phyloP scores from a whole-genome alignment of 1,140 invertebrate species.

The Drosophila teissieri region DNA sequence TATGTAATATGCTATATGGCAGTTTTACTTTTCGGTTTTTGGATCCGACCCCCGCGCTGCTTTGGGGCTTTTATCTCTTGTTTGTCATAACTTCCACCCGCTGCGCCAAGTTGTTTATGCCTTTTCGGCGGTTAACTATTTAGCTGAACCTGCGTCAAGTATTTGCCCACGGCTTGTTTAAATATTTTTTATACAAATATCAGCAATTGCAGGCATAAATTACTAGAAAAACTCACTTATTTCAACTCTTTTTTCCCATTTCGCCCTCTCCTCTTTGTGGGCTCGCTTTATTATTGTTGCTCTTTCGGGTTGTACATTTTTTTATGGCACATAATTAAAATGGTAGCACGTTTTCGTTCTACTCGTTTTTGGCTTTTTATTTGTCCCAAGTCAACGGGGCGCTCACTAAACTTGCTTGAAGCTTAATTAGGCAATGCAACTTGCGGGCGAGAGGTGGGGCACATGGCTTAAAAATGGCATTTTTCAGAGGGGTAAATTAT shows the following conservation, averaged over 20 bases:
- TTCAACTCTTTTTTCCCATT: conserved; percentile 24
- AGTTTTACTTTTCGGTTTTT: background rate
- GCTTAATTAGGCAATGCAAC: conserved; percentile 41
- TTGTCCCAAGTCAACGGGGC: conserved; percentile 41
- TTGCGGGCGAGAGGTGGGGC: conserved; percentile 12
- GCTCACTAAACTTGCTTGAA: conserved; percentile 24
- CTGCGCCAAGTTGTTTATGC: conserved; percentile 58
- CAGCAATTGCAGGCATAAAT: conserved; percentile 69
- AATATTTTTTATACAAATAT: conserved; percentile 74
- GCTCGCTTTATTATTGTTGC: conserved; percentile 13
- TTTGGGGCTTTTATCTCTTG: conserved; percentile 46
- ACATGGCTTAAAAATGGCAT: conserved; percentile 12
- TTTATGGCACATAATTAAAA: conserved; percentile 73
- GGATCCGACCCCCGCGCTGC: conserved; percentile 11
- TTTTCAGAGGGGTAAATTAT: conserved; percentile 10
- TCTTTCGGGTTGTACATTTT: conserved; percentile 29
- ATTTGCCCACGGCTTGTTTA: conserved; percentile 67
- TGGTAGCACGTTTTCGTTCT: conserved; percentile 52
- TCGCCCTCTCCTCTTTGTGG: conserved; percentile 9
- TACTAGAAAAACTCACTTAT: conserved; percentile 38
- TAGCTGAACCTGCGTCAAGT: conserved; percentile 60
- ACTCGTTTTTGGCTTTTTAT: conserved; percentile 46
- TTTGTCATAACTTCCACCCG: conserved; percentile 57
- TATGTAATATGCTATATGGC: no score
- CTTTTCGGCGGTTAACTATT: conserved; percentile 52